A percentile compares a stretch with the other conserved stretches of the same genome.
Conservation (phyloP, 2,888 invertebrate species). For the Limenitis camilla region DNA sequence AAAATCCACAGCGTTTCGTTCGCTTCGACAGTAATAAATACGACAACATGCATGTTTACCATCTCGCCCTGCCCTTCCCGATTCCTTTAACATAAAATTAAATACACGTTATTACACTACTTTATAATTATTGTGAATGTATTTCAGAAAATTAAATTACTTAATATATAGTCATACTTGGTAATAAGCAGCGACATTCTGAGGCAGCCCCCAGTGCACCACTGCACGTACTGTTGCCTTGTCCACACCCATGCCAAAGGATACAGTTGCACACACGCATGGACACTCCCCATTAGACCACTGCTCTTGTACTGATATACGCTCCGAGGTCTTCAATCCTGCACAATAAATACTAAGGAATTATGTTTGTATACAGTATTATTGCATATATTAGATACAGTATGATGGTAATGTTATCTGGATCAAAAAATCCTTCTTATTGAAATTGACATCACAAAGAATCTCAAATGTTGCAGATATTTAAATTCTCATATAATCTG, state of each 20-base stretch:
- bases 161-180: conserved; percentile 53
- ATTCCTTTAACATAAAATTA: conserved; percentile 78
- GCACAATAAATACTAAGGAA: conserved; percentile 3
- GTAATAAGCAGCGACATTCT: conserved; percentile 96
- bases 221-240: conserved; percentile 97
- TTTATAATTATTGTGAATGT: background rate
- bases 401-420: too few species aligned
- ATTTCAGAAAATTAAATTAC: background rate
- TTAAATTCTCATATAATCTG: too few species aligned
- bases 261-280: conserved; percentile 96
- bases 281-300: conserved; percentile 94
- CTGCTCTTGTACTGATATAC: conserved; percentile 87
- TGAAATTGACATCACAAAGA: too few species aligned
- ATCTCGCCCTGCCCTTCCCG: conserved; percentile 96
- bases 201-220: conserved; percentile 96
- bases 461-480: too few species aligned
- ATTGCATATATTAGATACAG: too few species aligned
- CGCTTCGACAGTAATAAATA: conserved; percentile 89
- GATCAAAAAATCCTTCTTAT: too few species aligned
- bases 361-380: background rate
- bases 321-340: conserved; percentile 82
- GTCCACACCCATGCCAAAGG: conserved; percentile 99
- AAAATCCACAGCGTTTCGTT: conserved; percentile 87
- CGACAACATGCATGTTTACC: conserved; percentile 91
- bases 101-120: background rate